phyloP scores from a whole-genome alignment of 2,888 invertebrate genomes.

The Parthenolecanium corni region DNA sequence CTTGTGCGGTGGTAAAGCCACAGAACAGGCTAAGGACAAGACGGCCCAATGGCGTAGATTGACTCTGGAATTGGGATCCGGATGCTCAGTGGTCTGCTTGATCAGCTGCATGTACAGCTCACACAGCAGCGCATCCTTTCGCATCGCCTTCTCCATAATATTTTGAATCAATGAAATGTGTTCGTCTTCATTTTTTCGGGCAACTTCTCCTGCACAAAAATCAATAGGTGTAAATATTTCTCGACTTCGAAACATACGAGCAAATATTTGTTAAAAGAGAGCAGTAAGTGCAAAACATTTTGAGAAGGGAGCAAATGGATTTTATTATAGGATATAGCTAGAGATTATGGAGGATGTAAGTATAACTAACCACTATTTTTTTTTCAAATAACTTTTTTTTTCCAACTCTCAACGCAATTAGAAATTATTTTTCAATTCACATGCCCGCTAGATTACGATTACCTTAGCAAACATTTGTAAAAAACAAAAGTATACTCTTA shows the following conservation, averaged over 20 bases:
- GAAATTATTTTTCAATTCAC: too few species aligned
- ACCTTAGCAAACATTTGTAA: too few species aligned
- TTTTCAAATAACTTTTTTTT: too few species aligned
- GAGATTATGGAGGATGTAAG: too few species aligned
- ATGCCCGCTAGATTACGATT: too few species aligned
- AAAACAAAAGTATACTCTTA: too few species aligned
- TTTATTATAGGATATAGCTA: too few species aligned
- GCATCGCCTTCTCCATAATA: conserved; percentile 80
- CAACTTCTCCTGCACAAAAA: conserved; percentile 28
- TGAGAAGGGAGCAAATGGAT: too few species aligned
- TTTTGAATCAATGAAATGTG: conserved; percentile 79
- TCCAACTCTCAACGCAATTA: too few species aligned
- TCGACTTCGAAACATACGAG: not conserved
- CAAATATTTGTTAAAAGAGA: not conserved
- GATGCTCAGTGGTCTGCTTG: conserved; percentile 82
- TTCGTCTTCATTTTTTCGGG: conserved; percentile 59
- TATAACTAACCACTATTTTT: too few species aligned
- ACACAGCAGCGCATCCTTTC: conserved; percentile 74
- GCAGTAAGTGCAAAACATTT: too few species aligned
- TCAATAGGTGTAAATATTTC: too few species aligned
- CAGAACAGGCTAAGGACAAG: conserved; percentile 63
- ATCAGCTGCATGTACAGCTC: conserved; percentile 85
- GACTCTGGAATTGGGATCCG: conserved; percentile 75
- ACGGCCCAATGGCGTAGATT: conserved; percentile 87
- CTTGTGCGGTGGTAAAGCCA: conserved; percentile 76